Evolutionary conservation across 2,888 invertebrate species (phyloP), one percentile per base, ranked within the genome.

Genomic region (Caenorhabditis virilis): DNA sequence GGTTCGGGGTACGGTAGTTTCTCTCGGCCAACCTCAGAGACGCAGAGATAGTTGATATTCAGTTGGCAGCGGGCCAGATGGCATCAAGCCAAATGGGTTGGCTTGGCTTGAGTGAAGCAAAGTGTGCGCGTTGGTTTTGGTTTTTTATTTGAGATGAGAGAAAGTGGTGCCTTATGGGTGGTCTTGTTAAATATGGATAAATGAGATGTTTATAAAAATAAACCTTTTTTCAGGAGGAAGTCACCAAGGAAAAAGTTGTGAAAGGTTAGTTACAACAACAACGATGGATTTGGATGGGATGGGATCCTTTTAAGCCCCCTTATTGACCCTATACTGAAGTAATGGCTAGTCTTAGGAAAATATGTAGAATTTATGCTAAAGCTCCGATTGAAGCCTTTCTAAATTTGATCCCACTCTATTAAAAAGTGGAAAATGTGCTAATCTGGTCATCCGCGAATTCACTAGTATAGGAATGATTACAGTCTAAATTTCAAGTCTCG

Each of bases 171-270:
- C 42, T 18, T 22, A 20, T 20, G 6, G 13, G 30, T 41, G 35
- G 36, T 36, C 6, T 22, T 15, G 15, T 49, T 49, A 16, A 36
- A 20, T 13, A 36, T 49, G 30, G n/a, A 35, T 35, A 18, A 15
- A 11, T 18, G 33, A 42, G 20, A 33, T n/a, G 9, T 26, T 35
- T 18, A 26, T n/a, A 26, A 38, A 33, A 49, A 38, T 38, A 23
- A 22, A 35, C 15, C 26, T 58, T 60, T 51, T 69, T 71, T 20
- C 71, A 71, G 71, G 71, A 64, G 38, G 71, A 68, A 42, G 42
- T 59, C 50, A 54, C 51, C 39, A 65, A 71, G 54, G 68, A 71
- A 56, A 20, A 27, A 26, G 55, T 45, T 39, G 64, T 52, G 38
- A 69, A 69, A 64, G 72, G 72, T 72, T 18, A 45, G 43, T n/a